phyloP scores from a whole-genome alignment of 2,113 vertebrate species.

The Solea senegalensis region DNA sequence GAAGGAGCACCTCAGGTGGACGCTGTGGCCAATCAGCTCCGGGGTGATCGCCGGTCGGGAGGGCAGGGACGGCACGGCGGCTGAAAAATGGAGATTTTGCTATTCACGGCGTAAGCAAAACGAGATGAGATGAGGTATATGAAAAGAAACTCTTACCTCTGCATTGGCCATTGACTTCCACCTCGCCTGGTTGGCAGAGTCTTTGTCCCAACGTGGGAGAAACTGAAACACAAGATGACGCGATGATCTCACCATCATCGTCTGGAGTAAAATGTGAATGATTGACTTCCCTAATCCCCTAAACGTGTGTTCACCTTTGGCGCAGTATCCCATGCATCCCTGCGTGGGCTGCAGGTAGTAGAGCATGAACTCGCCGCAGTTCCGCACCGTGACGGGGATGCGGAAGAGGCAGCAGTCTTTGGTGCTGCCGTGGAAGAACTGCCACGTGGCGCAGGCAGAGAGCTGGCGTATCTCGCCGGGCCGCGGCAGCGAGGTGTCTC shows the following conservation, averaged over 20 bases:
- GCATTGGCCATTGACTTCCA: constrained; percentile 73
- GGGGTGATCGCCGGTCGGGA: constrained; percentile 72
- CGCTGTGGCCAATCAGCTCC: constrained; percentile 72
- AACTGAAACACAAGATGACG: constrained; percentile 44
- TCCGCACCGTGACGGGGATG: constrained; percentile 75
- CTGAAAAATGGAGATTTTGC: constrained; percentile 41
- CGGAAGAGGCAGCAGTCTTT: constrained; percentile 83
- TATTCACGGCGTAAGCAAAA: too few relatives aligned
- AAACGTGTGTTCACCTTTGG: constrained; percentile 70
- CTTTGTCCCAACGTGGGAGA: constrained; percentile 67
- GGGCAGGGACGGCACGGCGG: constrained; percentile 50
- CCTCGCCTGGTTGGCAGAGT: constrained; percentile 70
- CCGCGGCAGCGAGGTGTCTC: constrained; percentile 67
- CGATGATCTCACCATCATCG: not conserved
- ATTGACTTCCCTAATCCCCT: not conserved
- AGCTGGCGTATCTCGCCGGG: constrained; percentile 71
- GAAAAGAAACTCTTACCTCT: constrained; percentile 63
- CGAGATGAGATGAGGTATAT: too few relatives aligned
- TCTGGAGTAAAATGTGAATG: not conserved
- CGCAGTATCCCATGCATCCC: constrained; percentile 84
- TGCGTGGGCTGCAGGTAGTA: constrained; percentile 82
- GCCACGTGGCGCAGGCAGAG: constrained; percentile 80
- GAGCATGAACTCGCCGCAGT: constrained; percentile 81
- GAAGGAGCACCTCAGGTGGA: constrained; percentile 82
- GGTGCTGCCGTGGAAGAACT: constrained; percentile 74